Evolutionary conservation across 2,113 vertebrate genomes (phyloP), one percentile per base, ranked within the genome.

Genomic region (Aegotheles bennettii): DNA sequence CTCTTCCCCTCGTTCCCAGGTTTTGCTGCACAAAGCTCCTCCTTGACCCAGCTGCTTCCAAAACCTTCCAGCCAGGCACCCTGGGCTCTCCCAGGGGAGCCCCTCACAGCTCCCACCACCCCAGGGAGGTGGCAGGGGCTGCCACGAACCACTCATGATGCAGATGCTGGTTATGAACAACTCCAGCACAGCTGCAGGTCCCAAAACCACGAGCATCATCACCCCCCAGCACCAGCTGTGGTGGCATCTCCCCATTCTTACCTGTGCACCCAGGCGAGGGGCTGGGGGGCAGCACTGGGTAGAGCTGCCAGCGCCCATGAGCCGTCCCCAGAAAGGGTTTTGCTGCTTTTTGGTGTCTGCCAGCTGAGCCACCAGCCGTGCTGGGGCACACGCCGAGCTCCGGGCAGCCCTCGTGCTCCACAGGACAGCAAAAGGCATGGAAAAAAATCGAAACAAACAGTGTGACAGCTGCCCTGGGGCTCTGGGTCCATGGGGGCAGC

Each of bases 371-470:
- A 0, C 20, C 63, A 69, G 64, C 40, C 11, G 0, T 12, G 29
- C 28, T 6, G 40, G 1, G 5, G 53, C 43, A 54, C 13, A 16
- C 3, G 13, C 3, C 2, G 4, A 28, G 42, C 24, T 0, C 33
- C 1, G 6, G 80, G 31, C 43, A 25, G 53, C 61, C 50, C 6
- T 7, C 1, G 1, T 1, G 8, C 51, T 16, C 21, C n/a, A 6
- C 3, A 1, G 0, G 0, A 14, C 45, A 33, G 36, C 13, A 6
- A 8, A 61, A 42, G 47, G 6, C 56, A 13, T 1, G 2, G 47
- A 13, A 59, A 71, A 51, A 21, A 42, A 25, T 2, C n/a, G 43
- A 48, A 24, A 48, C 23, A 48, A 21, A 68, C 3, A 45, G 20
- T 23, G 23, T 26, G 56, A 33, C 17, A 75, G 51, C 4, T 6